Evolutionary conservation across 2,888 invertebrate species (phyloP), one percentile per base, ranked within the genome.

Genomic region (Apodemia mormo): DNA sequence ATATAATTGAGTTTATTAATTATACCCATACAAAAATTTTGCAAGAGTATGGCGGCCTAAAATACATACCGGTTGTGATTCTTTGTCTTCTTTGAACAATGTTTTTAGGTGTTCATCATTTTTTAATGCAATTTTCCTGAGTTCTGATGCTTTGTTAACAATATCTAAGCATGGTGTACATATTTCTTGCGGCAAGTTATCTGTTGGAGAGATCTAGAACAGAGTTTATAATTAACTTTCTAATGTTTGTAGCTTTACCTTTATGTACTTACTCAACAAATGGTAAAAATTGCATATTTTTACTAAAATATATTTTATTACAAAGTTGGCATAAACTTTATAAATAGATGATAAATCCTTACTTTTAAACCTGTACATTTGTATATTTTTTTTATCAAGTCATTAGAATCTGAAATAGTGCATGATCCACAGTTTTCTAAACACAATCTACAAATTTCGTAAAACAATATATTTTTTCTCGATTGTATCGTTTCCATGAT

Each of bases 131-230:
- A 81, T 43, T 33, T 73, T 68, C 73, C 83, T 78, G 6, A 90
- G 75, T 12, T 81, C 71, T 40, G 80, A 81, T 1, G 83, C 81
- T 33, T 79, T 79, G 14, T 76, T 71, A 0, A 90, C 75, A 49
- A 80, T 78, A 30, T 85, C 80, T 2, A 76, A 72, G 74, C 90
- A 90, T 45, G 76, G 74, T 37, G 5, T 58, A 74, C 90, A 90
- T 72, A 90, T 82, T 74, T 83, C 86, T 52, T 77, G 77, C 0
- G 90, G 90, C 40, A 90, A 77, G 58, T 82, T 80, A 65, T 87
- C 85, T 56, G 76, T 56, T 66, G 72, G 12, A 65, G 70, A 68
- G 7, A 76, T 70, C 76, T 76, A 52, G 40, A 74, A 74, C 45
- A 64, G 65, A 68, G 4, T n/a, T 49, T 14, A 12, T 14, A n/a